Conservation (phyloP, 2,797 vertebrate genomes). For the Urocyon cinereoargenteus region DNA sequence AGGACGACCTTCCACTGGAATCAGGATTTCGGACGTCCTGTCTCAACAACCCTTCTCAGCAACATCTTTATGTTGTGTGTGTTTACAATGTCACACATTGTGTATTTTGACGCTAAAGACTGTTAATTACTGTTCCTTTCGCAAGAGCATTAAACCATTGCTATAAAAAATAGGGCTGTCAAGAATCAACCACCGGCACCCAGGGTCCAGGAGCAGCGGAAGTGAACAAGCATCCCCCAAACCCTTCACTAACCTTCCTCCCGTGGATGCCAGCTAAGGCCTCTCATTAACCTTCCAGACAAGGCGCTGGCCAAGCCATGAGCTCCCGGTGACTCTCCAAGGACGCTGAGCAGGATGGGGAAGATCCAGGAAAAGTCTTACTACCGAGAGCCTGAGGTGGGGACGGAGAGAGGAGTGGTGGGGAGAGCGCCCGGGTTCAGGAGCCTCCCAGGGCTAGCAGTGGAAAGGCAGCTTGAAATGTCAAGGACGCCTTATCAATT, state of each 20-base stretch:
- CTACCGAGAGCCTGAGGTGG: not conserved
- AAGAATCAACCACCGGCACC: not conserved
- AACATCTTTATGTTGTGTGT: not conserved
- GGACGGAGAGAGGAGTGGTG: too few relatives aligned
- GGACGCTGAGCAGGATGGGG: not conserved
- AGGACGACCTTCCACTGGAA: not conserved
- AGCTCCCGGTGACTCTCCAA: not conserved
- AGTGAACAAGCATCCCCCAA: not conserved
- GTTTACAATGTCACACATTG: not conserved
- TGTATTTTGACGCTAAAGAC: slow-evolving; percentile 18
- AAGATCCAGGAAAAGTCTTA: not conserved
- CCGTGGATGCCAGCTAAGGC: not conserved
- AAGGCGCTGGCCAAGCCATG: not conserved
- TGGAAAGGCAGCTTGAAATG: not conserved
- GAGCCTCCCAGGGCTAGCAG: not conserved
- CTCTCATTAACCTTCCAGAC: not conserved
- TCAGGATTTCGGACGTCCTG: not conserved
- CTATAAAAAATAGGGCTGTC: not conserved
- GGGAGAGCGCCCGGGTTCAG: not conserved
- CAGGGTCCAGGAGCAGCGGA: not conserved
- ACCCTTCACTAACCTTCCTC: not conserved
- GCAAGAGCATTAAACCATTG: not conserved
- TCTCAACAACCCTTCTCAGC: not conserved
- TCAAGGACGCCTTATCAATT: not conserved
- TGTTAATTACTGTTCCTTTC: slow-evolving; percentile 22